Base-by-base conservation (phyloP, 2,113 vertebrate species). In the Ctenomys sociabilis region DNA sequence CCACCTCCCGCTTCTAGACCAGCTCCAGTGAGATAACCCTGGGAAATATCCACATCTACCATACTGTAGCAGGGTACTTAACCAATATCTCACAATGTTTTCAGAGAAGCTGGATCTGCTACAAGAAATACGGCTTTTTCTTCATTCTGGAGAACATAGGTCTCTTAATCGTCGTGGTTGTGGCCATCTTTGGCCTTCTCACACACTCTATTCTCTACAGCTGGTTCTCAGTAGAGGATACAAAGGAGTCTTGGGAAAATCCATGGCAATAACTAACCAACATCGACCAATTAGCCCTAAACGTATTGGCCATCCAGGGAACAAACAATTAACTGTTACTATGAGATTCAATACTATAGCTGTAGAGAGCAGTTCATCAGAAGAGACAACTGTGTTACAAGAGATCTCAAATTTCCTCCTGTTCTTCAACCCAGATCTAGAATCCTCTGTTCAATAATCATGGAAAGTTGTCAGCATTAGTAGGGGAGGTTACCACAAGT, bases 381-480 rank as follows among this genome's bases (percentile, higher is more conserved):
- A 85, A 24, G 66, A 75, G 28, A 37, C 11, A 30, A 26, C 16
- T 64, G 40, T 49, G 9, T n/a, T 85, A 35, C 3, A 63, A 88
- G 57, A 95, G 70, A 88, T 28, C 19, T 43, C 78, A 85, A 61
- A 81, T 88, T 82, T 93, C 78, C 14, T 94, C 63, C 40, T 45
- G 78, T 22, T 90, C 59, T 88, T 90, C 72, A 32, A 63, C 43
- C n/a, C 72, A 88, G 30, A 77, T 95, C 78, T 88, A 85, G 82
- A 95, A 95, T 78, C 26, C 11, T 92, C 75, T 75, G 93, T 43
- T 61, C 70, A 90, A 70, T 43, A 66, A 88, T 88, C 16, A 83
- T 17, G 19, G 11, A 57, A 82, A 85, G 52, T 80, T 8, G 12
- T 81, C 85, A 63, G 30, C 45, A 88, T 96, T 63, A 26, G 26